Evolutionary conservation across 2,113 vertebrate species (phyloP), one percentile per base, ranked within the genome.

Genomic region (Eidolon helvum): DNA sequence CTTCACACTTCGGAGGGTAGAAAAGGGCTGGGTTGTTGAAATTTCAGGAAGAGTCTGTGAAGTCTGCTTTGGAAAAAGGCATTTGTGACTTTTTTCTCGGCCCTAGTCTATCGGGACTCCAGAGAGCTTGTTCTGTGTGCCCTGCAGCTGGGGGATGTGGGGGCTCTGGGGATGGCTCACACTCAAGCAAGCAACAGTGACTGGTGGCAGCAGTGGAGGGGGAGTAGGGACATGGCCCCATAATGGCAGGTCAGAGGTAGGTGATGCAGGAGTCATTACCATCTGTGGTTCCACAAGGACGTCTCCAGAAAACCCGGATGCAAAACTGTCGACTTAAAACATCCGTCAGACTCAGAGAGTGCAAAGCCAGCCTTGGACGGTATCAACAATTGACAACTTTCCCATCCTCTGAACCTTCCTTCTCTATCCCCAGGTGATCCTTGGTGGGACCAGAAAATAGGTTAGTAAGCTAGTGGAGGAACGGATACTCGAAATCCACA

Each of bases 391-490:
- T 45, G 84, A 43, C 75, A 92, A 28, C n/a, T 38, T 18, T 59
- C 50, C 45, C 53, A 21, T 15, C 26, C 33, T 61, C 15, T 9
- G 24, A 65, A 35, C 40, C 72, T 71, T 48, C 53, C 63, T 40
- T 90, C 72, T 35, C 55, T 57, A 45, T 48, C 40, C 59, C 18
- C 38, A 11, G 1, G 2, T 22, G 24, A 84, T 79, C 85, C 69
- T 66, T 78, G 69, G 53, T 72, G 66, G 65, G 33, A 78, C 65
- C 72, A 91, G 71, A 71, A 96, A 96, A 35, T 14, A 92, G 82
- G 53, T 55, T 40, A 57, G 28, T 35, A 65, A 96, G 71, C n/a
- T 38, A 45, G 33, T 10, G 9, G n/a, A 71, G 87, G 65, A 66
- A 21, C 33, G 80, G 75, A 85, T 45, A 50, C 5, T 83, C n/a